These are phyloP conservation scores for Sebastiscus tertius DNA, from an alignment of 2,797 vertebrate genomes.

Conservation along the genomic window DNA sequence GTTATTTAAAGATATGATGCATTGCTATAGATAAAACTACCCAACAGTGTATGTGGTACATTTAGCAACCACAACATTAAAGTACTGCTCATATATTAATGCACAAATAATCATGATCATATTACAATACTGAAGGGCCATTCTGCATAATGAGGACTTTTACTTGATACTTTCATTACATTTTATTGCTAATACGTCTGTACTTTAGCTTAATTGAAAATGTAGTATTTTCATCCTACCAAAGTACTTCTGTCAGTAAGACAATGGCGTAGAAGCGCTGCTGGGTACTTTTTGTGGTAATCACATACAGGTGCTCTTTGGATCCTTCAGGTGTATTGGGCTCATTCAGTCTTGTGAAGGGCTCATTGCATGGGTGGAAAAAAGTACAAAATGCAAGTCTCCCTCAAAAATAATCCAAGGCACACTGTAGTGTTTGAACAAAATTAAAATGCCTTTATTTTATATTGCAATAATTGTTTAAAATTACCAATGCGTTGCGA, in stretches of 20 bases:
- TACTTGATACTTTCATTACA: not conserved
- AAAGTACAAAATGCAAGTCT: too few relatives aligned
- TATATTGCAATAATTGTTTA: too few relatives aligned
- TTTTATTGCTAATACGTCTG: not conserved
- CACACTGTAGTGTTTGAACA: too few relatives aligned
- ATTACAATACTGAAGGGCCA: not conserved
- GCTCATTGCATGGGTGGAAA: too few relatives aligned
- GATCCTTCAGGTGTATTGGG: too few relatives aligned
- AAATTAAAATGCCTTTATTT: too few relatives aligned
- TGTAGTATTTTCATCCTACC: not conserved
- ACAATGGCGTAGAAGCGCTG: too few relatives aligned
- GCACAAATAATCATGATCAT: not conserved
- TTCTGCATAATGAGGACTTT: not conserved
- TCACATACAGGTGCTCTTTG: too few relatives aligned
- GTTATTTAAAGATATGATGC: accelerated
- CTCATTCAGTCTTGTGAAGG: too few relatives aligned
- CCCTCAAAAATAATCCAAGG: too few relatives aligned
- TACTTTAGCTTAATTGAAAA: not conserved
- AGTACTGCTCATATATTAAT: not conserved
- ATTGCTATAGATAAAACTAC: not conserved
- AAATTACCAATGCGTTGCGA: too few relatives aligned
- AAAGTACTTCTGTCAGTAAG: not conserved
- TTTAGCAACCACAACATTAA: not conserved
- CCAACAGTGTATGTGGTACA: not conserved
- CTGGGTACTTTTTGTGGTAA: too few relatives aligned